These are phyloP conservation scores for Prionailurus viverrinus DNA, from an alignment of 2,113 vertebrate genomes.

Conservation along the genomic window DNA sequence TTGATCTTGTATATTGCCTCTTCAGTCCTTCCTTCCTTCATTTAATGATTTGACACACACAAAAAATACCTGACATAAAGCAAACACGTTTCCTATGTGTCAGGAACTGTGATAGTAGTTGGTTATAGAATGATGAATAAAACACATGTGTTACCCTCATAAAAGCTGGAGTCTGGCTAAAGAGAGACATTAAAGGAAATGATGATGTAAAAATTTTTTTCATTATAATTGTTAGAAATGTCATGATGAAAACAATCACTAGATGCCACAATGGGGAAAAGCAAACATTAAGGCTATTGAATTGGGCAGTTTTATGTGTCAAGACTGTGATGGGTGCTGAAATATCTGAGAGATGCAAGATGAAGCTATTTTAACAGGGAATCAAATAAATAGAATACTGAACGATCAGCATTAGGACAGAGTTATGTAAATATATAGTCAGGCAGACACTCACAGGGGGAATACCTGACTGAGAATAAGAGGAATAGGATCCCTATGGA, in stretches of 20 bases:
- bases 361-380: not conserved
- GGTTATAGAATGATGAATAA: not conserved
- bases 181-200: not conserved
- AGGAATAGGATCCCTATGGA: not conserved
- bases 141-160: not conserved
- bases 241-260: not conserved
- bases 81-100: not conserved
- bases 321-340: not conserved
- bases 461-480: not conserved
- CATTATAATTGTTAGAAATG: not conserved
- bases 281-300: not conserved
- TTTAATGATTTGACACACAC: slow-evolving; percentile 30
- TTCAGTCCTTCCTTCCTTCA: not conserved
- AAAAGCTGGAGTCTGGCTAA: not conserved
- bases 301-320: not conserved
- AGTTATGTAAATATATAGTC: not conserved
- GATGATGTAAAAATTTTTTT: not conserved
- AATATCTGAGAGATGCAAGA: not conserved
- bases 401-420: not conserved
- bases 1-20: not conserved
- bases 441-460: not conserved
- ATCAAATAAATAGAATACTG: not conserved
- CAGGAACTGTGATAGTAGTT: not conserved
- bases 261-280: not conserved
- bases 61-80: not conserved